Percentiles rank a stretch among this genome's conserved stretches.
These are phyloP conservation scores for Epizoanthus rinbou DNA, from an alignment of 92 coral and sea anemone species.

Conservation along the genomic window DNA sequence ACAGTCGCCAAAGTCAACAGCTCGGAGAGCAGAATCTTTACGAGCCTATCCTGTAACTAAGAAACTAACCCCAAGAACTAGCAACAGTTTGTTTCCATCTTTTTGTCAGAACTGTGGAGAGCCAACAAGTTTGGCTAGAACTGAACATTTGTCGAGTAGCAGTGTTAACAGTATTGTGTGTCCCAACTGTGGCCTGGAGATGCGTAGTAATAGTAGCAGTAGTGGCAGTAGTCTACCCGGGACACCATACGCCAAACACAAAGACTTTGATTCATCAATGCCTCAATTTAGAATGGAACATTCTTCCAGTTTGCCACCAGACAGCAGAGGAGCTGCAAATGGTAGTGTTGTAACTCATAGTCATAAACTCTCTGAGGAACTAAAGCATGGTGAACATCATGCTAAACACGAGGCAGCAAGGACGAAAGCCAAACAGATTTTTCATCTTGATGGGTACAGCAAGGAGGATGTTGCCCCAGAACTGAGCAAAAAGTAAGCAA, in stretches of 20 bases:
- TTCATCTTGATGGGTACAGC: conserved; percentile 74
- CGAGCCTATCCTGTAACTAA: conserved; percentile 16
- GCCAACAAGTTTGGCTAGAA: conserved; percentile 33
- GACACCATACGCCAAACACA: conserved; percentile 55
- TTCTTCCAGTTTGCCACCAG: conserved; percentile 26
- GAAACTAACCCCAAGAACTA: conserved; percentile 48
- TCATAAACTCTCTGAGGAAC: conserved; percentile 30
- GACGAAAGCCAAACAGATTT: conserved; percentile 73
- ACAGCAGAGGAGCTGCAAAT: conserved; percentile 26
- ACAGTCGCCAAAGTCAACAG: conserved; percentile 29
- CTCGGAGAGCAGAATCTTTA: conserved; percentile 33
- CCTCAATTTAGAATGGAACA: conserved; percentile 20
- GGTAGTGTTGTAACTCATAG: conserved; percentile 19
- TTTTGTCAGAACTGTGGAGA: conserved; percentile 80
- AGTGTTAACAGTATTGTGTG: conserved; percentile 30
- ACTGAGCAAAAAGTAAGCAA: conserved; percentile 90
- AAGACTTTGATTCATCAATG: conserved; percentile 46
- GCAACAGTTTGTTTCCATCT: conserved; percentile 59
- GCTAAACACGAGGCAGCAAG: conserved; percentile 56
- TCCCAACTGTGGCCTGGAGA: conserved; percentile 42
- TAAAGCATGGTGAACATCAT: conserved; percentile 16
- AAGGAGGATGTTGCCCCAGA: conserved; percentile 89
- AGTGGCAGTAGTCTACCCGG: conserved; percentile 82
- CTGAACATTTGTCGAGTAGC: conserved; percentile 8
- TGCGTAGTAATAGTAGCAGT: conserved; percentile 34